phyloP scores from a whole-genome alignment of 2,888 invertebrate genomes.

The Heliconius ethilla region DNA sequence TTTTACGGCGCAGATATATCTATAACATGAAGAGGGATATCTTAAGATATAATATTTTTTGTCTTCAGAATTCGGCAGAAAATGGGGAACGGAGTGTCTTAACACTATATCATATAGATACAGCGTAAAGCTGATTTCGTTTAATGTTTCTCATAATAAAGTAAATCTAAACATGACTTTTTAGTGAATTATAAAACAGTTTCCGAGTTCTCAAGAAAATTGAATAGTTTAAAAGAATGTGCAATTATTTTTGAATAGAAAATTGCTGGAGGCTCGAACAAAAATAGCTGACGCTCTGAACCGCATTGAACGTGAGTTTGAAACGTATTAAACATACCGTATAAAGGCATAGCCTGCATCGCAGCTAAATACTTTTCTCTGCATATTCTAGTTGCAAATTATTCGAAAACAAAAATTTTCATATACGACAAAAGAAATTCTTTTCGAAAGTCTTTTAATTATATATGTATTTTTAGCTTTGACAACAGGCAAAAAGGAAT shows the following conservation, averaged over 20 bases:
- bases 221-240: slow-evolving; percentile 21
- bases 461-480: slow-evolving; percentile 2
- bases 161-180: not conserved
- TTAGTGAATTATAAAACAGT: not conserved
- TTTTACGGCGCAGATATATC: too few relatives aligned
- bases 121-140: too few relatives aligned
- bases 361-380: slow-evolving; percentile 35
- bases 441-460: slow-evolving; percentile 10
- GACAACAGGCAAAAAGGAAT: not conserved
- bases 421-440: slow-evolving; percentile 17
- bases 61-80: too few relatives aligned
- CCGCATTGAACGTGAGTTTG: slow-evolving; percentile 30
- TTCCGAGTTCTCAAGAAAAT: not conserved
- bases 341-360: slow-evolving; percentile 36
- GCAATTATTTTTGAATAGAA: slow-evolving; percentile 23
- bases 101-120: too few relatives aligned
- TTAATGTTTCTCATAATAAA: not conserved
- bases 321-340: slow-evolving; percentile 41
- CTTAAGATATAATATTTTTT: slow-evolving; percentile 1
- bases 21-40: not conserved
- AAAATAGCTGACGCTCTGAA: slow-evolving; percentile 27
- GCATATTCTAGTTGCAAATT: slow-evolving; percentile 26
- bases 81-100: too few relatives aligned
- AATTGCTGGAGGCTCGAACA: slow-evolving; percentile 21
- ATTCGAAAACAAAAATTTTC: slow-evolving; percentile 22